Evolutionary conservation across 2,797 vertebrate species (phyloP).

Genomic region (Streptopelia turtur): DNA sequence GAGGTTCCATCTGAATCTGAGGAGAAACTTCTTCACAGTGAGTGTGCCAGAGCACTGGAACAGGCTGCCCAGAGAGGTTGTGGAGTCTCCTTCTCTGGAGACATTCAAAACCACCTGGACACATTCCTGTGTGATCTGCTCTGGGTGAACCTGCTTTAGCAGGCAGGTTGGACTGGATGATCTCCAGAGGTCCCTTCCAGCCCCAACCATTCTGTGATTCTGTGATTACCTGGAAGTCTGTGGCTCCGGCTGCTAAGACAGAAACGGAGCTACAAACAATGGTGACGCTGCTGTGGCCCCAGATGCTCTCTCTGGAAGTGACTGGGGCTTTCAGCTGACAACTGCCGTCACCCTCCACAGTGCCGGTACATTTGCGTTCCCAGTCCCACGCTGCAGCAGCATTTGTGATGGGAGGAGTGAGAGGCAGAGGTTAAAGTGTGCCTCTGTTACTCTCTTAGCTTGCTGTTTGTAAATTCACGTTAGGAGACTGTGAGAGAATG

Average conservation of each 20-base stretch:
- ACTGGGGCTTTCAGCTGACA: neutral
- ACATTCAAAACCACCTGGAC: too few species aligned
- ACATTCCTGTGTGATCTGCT: too few species aligned
- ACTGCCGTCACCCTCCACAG: neutral
- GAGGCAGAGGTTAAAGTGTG: neutral
- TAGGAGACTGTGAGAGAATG: neutral
- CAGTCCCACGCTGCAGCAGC: neutral
- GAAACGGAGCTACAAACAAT: neutral
- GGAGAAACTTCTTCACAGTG: too few species aligned
- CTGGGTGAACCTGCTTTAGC: too few species aligned
- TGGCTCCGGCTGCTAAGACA: neutral
- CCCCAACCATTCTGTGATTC: too few species aligned
- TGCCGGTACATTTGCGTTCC: accelerated
- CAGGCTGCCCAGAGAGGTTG: too few species aligned
- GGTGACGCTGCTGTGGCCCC: neutral
- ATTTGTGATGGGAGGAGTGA: neutral
- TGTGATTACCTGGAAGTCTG: neutral
- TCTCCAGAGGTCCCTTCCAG: too few species aligned
- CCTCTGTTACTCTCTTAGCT: neutral
- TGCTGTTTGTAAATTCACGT: neutral
- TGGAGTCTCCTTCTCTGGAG: too few species aligned
- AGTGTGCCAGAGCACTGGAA: too few species aligned
- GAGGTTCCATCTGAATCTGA: too few species aligned
- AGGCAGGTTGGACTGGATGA: too few species aligned
- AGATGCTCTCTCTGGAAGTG: neutral